Evolutionary conservation across 2,797 vertebrate species (phyloP).

Genomic region (Enteromius mattozi): DNA sequence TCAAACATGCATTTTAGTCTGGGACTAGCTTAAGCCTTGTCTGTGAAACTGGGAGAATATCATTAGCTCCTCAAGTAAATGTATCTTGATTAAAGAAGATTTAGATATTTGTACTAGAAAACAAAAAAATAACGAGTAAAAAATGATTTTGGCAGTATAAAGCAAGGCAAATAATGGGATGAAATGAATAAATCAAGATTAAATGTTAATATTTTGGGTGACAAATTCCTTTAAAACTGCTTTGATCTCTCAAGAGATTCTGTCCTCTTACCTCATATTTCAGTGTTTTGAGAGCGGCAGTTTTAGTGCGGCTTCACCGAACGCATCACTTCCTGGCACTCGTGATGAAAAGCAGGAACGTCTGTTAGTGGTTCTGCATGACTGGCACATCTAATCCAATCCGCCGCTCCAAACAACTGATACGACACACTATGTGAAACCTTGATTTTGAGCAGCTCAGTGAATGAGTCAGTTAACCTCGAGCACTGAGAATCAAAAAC

Average conservation of each 20-base stretch:
- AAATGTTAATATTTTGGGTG: not conserved
- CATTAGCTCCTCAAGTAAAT: not conserved
- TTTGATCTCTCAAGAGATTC: not conserved
- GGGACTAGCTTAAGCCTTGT: no score
- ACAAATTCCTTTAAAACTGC: not conserved
- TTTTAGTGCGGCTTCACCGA: not conserved
- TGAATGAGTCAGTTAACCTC: constrained; percentile 17
- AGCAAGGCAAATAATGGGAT: not conserved
- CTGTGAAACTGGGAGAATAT: no score
- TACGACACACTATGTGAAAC: not conserved
- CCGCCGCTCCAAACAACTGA: not conserved
- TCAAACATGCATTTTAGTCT: no score
- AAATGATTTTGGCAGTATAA: not conserved
- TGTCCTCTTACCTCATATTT: not conserved
- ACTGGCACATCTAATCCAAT: constrained; percentile 18
- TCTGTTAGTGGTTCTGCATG: constrained; percentile 10
- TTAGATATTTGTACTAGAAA: not conserved
- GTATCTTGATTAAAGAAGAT: not conserved
- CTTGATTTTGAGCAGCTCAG: not conserved
- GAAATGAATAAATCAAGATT: not conserved
- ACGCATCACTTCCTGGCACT: not conserved
- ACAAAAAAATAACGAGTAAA: not conserved
- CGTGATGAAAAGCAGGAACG: not conserved
- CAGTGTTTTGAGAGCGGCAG: not conserved
- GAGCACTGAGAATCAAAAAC: not conserved